Evolutionary conservation across 1,140 invertebrate genomes (phyloP).

Genomic region (Diploscapter pachys): DNA sequence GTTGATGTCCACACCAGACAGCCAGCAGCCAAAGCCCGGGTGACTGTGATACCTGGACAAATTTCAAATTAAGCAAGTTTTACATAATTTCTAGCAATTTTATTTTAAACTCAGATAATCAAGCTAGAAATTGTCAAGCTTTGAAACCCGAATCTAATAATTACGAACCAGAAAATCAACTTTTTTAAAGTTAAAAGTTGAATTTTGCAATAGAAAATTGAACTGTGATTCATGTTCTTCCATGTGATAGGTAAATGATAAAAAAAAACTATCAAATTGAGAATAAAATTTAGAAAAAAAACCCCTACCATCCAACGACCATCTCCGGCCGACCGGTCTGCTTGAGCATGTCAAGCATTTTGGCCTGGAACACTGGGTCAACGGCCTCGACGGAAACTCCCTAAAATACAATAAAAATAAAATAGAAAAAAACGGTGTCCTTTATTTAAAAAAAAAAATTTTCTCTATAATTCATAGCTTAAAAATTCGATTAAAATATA

Average conservation of each 20-base stretch:
- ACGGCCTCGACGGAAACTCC: constrained; percentile 99
- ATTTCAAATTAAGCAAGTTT: neutral
- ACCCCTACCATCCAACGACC: constrained; percentile 90
- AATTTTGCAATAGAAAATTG: too few species aligned
- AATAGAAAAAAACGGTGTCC: constrained; percentile 65
- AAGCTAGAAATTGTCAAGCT: too few species aligned
- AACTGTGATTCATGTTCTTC: too few species aligned
- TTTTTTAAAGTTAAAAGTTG: too few species aligned
- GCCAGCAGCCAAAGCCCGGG: constrained; percentile 99
- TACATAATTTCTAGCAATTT: neutral
- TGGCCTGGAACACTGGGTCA: constrained; percentile 98
- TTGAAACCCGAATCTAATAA: too few species aligned
- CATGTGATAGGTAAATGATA: too few species aligned
- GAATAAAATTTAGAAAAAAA: neutral
- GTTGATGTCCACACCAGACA: constrained; percentile 97
- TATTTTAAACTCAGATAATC: too few species aligned
- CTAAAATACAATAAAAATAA: constrained; percentile 60
- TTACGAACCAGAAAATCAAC: too few species aligned
- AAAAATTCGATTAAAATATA: constrained; percentile 13
- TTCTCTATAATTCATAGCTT: constrained; percentile 1
- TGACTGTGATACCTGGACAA: constrained; percentile 77
- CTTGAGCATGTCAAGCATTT: constrained; percentile 99
- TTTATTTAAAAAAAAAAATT: too few species aligned
- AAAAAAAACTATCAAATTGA: too few species aligned
- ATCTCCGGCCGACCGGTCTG: constrained; percentile 98